These are phyloP conservation scores for Dermochelys coriacea DNA, from an alignment of 2,797 vertebrate species.

Conservation along the genomic window DNA sequence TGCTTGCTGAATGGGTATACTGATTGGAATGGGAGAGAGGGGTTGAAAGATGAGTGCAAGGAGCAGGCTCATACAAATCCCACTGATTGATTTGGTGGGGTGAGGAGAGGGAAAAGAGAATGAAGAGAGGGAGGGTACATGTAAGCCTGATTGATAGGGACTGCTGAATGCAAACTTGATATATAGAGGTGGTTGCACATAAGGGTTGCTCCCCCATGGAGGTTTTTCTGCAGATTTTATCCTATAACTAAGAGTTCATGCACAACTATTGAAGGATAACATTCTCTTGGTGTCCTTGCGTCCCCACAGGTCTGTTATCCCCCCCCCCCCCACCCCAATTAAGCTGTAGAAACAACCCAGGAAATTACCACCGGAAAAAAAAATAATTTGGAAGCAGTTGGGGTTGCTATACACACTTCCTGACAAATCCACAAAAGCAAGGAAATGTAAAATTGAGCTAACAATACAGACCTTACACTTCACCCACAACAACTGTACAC, in stretches of 20 bases:
- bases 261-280: neutral
- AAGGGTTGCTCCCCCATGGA: neutral
- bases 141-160: neutral
- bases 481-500: too few relatives aligned
- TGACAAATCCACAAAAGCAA: too few relatives aligned
- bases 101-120: neutral
- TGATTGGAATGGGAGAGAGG: neutral
- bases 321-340: neutral
- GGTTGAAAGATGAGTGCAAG: neutral
- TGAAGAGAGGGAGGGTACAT: neutral
- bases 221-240: neutral
- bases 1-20: neutral
- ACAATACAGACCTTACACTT: too few relatives aligned
- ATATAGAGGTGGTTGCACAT: neutral
- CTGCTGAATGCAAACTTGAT: neutral
- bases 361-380: neutral
- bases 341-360: neutral
- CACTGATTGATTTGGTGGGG: neutral
- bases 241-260: neutral
- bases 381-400: too few relatives aligned
- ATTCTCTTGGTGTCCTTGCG: neutral
- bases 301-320: neutral
- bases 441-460: too few relatives aligned
- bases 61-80: neutral
- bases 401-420: too few relatives aligned